phyloP scores from a whole-genome alignment of 2,797 vertebrate species.

The Tinamus major region DNA sequence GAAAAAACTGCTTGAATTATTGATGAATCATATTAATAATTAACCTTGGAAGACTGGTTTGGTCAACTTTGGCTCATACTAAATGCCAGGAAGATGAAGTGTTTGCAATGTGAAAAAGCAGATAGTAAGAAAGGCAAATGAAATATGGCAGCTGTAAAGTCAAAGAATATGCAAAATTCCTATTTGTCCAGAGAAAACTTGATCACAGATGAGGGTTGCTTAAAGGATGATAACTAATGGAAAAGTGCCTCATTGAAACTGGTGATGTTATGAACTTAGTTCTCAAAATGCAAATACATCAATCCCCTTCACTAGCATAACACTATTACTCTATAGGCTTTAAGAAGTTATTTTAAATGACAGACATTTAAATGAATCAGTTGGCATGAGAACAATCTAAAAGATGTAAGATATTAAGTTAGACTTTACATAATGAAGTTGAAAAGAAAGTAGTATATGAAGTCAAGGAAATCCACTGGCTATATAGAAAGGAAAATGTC shows the following conservation, averaged over 20 bases:
- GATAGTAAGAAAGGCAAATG: background rate
- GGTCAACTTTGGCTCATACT: constrained; percentile 62
- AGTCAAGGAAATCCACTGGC: background rate
- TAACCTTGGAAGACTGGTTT: constrained; percentile 61
- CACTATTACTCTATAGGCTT: background rate
- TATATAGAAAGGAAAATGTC: background rate
- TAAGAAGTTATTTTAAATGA: background rate
- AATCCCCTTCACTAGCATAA: background rate
- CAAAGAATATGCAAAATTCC: background rate
- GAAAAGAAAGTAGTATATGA: background rate
- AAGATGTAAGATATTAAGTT: background rate
- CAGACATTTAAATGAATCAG: background rate
- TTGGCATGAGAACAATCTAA: background rate
- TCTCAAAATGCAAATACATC: background rate
- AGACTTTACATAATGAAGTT: background rate
- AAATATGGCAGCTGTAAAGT: background rate
- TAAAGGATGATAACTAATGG: background rate
- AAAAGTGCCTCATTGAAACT: background rate
- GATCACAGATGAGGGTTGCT: background rate
- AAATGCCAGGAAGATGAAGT: constrained; percentile 58
- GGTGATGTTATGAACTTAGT: background rate
- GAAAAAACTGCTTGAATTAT: constrained; percentile 41
- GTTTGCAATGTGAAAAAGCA: background rate
- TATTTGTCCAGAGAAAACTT: background rate
- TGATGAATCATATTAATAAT: constrained; percentile 67